Percentiles rank a stretch among this genome's conserved stretches.
Conservation (phyloP, 2,888 invertebrate species). For the Piscicola geometra region DNA sequence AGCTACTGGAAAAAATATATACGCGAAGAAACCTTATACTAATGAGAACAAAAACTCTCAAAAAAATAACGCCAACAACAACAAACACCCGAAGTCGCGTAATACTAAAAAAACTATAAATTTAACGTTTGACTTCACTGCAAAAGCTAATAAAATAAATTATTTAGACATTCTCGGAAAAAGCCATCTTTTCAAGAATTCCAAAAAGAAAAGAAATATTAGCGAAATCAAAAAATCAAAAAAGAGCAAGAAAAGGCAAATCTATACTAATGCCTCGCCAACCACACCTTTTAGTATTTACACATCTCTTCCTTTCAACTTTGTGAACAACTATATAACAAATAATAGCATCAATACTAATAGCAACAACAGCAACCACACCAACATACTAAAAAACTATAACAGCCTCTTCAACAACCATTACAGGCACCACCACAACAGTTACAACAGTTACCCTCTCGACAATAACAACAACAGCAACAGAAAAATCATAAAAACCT, state of each 20-base stretch:
- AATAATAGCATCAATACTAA: background rate
- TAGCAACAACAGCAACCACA: background rate
- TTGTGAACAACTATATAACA: background rate
- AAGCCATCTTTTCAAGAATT: background rate
- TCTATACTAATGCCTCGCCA: background rate
- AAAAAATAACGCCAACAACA: too few relatives aligned
- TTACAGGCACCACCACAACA: background rate
- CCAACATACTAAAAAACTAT: too few relatives aligned
- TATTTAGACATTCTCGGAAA: background rate
- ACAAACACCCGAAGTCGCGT: too few relatives aligned
- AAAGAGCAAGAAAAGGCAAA: background rate
- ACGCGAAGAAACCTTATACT: too few relatives aligned
- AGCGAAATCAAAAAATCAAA: background rate
- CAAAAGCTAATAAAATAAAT: background rate
- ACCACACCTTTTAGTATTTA: background rate
- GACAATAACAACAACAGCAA: background rate
- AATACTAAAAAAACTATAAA: too few relatives aligned
- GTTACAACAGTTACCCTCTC: too few relatives aligned
- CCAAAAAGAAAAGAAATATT: constrained; percentile 7
- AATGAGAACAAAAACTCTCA: too few relatives aligned
- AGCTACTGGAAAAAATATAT: background rate
- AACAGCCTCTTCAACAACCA: background rate
- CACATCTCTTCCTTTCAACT: background rate
- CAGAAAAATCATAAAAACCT: background rate
- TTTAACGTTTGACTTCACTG: background rate